Base-by-base conservation (phyloP, 2,113 vertebrate genomes). In the Pterocles burchelli region DNA sequence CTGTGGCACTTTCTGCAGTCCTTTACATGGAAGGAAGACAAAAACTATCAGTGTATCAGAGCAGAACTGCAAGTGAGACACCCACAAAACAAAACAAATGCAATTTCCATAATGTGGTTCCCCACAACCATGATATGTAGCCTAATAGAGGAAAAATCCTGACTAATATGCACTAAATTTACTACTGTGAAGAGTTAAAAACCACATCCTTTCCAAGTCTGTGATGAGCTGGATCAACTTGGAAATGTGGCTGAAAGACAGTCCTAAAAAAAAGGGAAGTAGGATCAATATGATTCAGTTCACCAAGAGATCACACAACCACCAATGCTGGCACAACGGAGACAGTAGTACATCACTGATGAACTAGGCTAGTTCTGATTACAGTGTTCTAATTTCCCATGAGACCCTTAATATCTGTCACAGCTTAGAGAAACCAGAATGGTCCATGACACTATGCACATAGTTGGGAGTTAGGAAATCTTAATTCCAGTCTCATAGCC, bases 1-100 rank as follows among this genome's bases (percentile, higher is more conserved):
- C 98, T 46, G 98, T 98, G 87, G 55, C 73, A 85, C 96, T 98
- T 97, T 97, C 98, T 84, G 72, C 85, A 6, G 97, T 98, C 54
- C 99, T 98, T 85, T 58, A 88, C 41, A 63, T 26, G 13, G 48
- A 89, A 89, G 75, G 52, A 94, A 82, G 25, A 77, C 21, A 91
- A 85, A 89, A 88, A 22, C 7, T 33, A 63, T 92, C 48, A 66
- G 54, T 13, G 15, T 34, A 45, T 48, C 65, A 72, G 36, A 85
- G 43, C 28, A 92, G 33, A 88, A 88, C 22, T 75, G 34, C 22
- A 66, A 49, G 33, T 9, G 13, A 87, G 17, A 89, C 57, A 79
- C 24, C 6, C 29, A 15, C 45, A 84, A 72, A 75, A 66, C 24
- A 66, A 43, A 91, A 58, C 19, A 83, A 51, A 71, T 31, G 41